Conservation (phyloP, 1,140 invertebrate genomes). For the Melanaphis sacchari region DNA sequence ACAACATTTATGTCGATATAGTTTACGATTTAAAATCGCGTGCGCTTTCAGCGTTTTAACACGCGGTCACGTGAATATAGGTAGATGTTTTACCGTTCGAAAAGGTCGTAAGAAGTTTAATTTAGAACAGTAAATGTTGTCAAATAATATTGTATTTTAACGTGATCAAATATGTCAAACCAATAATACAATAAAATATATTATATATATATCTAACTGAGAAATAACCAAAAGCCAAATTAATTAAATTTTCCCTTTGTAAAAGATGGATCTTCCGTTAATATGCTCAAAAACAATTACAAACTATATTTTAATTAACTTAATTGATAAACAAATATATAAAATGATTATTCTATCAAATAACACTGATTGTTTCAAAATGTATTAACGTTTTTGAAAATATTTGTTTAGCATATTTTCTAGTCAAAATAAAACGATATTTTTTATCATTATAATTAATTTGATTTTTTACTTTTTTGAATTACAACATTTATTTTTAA, state of each 20-base stretch:
- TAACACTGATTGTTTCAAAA: too few species aligned
- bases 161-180: not conserved
- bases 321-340: not conserved
- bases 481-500: too few species aligned
- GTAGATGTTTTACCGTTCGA: not conserved
- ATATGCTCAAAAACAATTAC: not conserved
- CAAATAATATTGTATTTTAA: conserved; percentile 13
- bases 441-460: too few species aligned
- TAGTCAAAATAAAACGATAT: too few species aligned
- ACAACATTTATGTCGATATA: not conserved
- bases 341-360: too few species aligned
- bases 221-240: not conserved
- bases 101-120: not conserved
- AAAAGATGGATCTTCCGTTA: not conserved
- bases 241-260: not conserved
- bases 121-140: not conserved
- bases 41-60: not conserved
- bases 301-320: not conserved
- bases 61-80: not conserved
- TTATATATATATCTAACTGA: not conserved
- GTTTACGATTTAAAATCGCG: not conserved
- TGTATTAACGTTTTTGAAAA: too few species aligned
- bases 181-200: not conserved
- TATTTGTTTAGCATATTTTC: too few species aligned
- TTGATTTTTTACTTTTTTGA: too few species aligned